Evolutionary conservation across 2,888 invertebrate genomes (phyloP), one percentile per base, ranked within the genome.

Genomic region (Onchidella celtica): DNA sequence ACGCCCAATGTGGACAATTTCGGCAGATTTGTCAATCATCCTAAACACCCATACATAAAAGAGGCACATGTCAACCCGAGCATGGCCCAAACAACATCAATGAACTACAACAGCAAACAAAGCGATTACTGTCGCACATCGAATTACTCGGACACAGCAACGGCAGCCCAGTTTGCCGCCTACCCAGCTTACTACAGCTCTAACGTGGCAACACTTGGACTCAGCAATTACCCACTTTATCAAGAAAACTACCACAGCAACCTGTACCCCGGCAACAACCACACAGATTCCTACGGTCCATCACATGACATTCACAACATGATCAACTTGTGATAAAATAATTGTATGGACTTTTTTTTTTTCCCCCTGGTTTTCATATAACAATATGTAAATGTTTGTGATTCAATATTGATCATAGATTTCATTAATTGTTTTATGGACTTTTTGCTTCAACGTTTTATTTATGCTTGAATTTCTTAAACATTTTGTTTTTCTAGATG

Each of bases 251-350:
- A 73, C 29, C 32, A 73, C 17, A 24, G 59, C 14, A n/a, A 24
- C 24, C 38, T n/a, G 0, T 73, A 73, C 29, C 24, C 34, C 36
- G 36, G 14, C 1, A 24, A 36, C 61, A n/a, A n/a, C n/a, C n/a
- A n/a, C n/a, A 14, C 59, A 24, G 73, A 73, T 3, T 38, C 59
- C 6, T 59, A 38, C 38, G 11, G 73, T 32, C 9, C 34, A 24
- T 3, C 61, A 3, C 59, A 36, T 4, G 73, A 73, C 0, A 59
- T 73, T 57, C 66, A 66, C n/a, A 77, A 66, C 36, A 24, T 77
- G 36, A 27, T 68, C 11, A 66, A 77, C 55, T 36, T 68, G 3
- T 77, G n/a, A 36, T 63, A 27, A n/a, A n/a, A n/a, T n/a, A n/a
- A n/a, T n/a, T n/a, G n/a, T n/a, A n/a, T n/a, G n/a, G n/a, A n/a